Base-by-base conservation (phyloP, 1,140 invertebrate genomes). In the Anagrus nilaparvatae region DNA sequence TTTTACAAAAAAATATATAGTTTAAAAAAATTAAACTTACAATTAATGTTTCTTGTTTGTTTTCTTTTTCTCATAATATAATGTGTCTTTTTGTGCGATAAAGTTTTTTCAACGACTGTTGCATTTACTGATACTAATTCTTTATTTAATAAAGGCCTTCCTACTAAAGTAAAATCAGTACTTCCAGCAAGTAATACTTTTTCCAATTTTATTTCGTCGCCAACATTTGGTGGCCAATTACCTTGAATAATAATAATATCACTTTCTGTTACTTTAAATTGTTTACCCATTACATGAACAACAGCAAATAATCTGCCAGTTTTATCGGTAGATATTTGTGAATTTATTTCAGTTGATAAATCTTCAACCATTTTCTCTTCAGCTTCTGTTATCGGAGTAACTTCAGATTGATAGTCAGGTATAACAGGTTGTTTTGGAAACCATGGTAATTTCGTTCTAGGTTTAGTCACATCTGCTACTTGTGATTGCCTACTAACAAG, bases 41-140 rank as follows among this genome's bases (percentile, higher is more conserved):
- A 87, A 51, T 84, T 79, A 33, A 85, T 79, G 56, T 80, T 74
- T 58, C 74, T 78, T 53, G 72, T 86, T 47, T 87, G 82, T 66
- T 88, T 85, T 60, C 85, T 79, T 49, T 73, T 72, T 51, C 72
- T 81, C 58, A 84, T 80, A 16, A 72, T 73, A 56, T 88, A 89
- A 53, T 78, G 71, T 35, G 81, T 81, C 59, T 82, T 85, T 1
- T 82, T 87, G 50, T 89, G 78, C 1, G 86, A 87, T 2, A 94
- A 65, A 1, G 84, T 87, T 63, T 95, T 94, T 48, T 92, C 89
- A 33, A 96, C 81, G 5, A 96, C 77, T 23, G 87, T 93, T 1
- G 84, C 90, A 46, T 85, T 78, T 1, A 96, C 73, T 34, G 71
- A 67, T 0, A 89, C 84, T 21, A 87, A 59, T 34, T 81, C 81